Percentiles rank a stretch among this genome's conserved stretches.
phyloP scores from a whole-genome alignment of 2,888 invertebrate species.

The Ecdyonurus torrentis region DNA sequence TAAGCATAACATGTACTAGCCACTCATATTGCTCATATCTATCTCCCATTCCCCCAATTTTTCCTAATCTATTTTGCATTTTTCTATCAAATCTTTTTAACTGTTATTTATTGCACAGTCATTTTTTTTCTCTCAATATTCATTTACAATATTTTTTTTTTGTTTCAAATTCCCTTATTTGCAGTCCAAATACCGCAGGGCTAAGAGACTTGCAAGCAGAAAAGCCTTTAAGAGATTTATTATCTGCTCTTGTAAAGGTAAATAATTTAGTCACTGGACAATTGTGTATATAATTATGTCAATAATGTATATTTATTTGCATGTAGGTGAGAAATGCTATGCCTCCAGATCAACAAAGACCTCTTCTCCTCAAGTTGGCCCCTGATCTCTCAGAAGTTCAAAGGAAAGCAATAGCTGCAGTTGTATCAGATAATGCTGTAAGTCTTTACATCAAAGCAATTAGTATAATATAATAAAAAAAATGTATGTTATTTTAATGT shows the following conservation, averaged over 20 bases:
- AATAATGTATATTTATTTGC: not conserved
- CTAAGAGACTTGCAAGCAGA: conserved; percentile 67
- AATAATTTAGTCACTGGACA: not conserved
- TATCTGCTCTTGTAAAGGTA: conserved; percentile 38
- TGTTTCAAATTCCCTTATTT: conserved; percentile 5
- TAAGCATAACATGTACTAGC: not conserved
- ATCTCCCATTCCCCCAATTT: no score
- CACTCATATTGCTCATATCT: not conserved
- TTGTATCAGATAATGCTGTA: conserved; percentile 32
- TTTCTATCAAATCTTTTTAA: no score
- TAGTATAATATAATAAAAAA: not conserved
- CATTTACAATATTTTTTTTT: no score
- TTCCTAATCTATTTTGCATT: no score
- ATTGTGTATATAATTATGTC: not conserved
- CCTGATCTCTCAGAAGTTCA: conserved; percentile 71
- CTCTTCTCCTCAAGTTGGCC: conserved; percentile 84
- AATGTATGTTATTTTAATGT: no score
- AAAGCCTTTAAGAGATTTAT: conserved; percentile 48
- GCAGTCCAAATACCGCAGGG: conserved; percentile 90
- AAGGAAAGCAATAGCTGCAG: conserved; percentile 60
- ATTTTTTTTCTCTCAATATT: no score
- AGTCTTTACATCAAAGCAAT: not conserved
- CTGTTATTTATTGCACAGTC: no score
- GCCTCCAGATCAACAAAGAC: conserved; percentile 35
- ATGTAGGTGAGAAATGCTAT: conserved; percentile 34